Base-by-base conservation (phyloP, 2,888 invertebrate species). In the Archaeoteleia sp. region DNA sequence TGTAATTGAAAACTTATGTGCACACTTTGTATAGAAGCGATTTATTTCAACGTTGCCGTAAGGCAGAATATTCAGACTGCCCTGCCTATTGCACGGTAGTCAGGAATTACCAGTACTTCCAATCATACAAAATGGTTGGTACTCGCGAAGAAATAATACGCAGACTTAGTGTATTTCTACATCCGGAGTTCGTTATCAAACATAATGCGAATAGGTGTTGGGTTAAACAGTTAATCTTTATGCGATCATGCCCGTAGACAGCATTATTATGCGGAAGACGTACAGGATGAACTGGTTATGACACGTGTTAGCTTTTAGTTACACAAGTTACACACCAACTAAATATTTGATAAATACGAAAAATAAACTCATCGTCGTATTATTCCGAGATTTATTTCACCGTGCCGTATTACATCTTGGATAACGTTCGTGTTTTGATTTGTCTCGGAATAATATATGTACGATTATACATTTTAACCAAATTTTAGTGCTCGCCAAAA, bases 111-210 rank as follows among this genome's bases (percentile, higher is more conserved):
- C 57, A 69, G 40, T 49, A 66, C 62, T 70, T 70, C 63, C 70
- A 63, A 69, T 55, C 66, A 37, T 54, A 43, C n/a, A 46, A 43
- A 65, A 43, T 60, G 34, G 45, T 48, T 60, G 62, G 17, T 6
- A 40, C 10, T 29, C 15, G 3, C 15, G 15, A 42, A 13, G 27
- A 48, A 17, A 39, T 29, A 49, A 70, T 58, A 75, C 67, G 53
- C 68, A 72, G 71, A 71, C 74, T 75, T 74, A 70, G 72, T 69
- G 63, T 61, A 72, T 74, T 74, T 74, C 70, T 70, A 53, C 74
- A 72, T 78, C 74, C 77, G 76, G 77, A 75, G 73, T 76, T 66
- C 53, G 54, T 75, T 72, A 70, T 73, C 9, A 14, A 17, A 37
- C 30, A 30, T 39, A 30, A 46, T 30, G 17, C 39, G 32, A 55